These are phyloP conservation scores for Tonatia bakeri DNA, from an alignment of 2,113 vertebrate genomes.

Conservation along the genomic window DNA sequence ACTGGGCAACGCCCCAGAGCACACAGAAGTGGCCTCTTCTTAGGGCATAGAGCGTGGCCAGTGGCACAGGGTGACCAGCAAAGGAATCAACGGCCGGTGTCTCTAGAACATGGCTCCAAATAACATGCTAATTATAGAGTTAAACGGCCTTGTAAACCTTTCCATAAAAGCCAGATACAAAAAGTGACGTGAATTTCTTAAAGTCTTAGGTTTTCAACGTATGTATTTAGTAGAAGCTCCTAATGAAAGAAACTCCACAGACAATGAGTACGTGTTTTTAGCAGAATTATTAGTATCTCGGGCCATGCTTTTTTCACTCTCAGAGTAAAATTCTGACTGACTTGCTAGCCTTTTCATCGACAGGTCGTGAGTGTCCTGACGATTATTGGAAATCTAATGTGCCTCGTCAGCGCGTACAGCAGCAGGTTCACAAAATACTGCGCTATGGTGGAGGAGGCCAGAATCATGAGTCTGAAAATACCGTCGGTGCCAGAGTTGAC, in stretches of 20 bases:
- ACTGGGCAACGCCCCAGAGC: neutral
- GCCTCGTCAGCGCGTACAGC: constrained; percentile 60
- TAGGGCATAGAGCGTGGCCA: neutral
- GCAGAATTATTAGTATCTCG: neutral
- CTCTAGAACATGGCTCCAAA: neutral
- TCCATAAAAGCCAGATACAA: neutral
- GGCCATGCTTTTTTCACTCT: neutral
- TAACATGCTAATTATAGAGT: neutral
- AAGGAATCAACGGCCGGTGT: neutral
- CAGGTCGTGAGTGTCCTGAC: constrained; percentile 62
- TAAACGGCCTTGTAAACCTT: neutral
- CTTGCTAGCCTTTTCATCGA: neutral
- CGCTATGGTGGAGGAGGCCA: constrained; percentile 64
- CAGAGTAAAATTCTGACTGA: neutral
- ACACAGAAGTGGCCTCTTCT: neutral
- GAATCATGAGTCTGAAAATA: constrained; percentile 55
- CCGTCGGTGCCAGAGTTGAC: constrained; percentile 37
- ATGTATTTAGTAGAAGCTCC: neutral
- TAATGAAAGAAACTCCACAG: neutral
- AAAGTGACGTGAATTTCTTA: neutral
- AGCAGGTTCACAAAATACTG: constrained; percentile 58
- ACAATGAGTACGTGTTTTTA: neutral
- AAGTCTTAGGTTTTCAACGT: neutral
- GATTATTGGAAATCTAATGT: constrained; percentile 55
- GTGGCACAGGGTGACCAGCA: neutral